phyloP scores from a whole-genome alignment of 2,888 invertebrate genomes.

The Blomia tropicalis region DNA sequence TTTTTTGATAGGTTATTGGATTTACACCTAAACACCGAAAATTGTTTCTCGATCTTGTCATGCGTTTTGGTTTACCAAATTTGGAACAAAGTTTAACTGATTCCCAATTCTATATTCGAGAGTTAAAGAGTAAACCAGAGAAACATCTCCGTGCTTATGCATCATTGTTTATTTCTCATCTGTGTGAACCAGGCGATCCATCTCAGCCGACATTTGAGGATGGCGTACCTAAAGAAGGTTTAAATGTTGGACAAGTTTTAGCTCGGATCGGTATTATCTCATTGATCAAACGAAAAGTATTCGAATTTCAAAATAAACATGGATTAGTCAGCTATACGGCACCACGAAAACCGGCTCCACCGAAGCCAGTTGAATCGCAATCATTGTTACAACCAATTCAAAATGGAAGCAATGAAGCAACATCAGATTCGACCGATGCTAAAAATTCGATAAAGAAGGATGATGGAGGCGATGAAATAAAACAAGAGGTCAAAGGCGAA shows the following conservation, averaged over 20 bases:
- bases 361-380: constrained; percentile 26
- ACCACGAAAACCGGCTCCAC: constrained; percentile 28
- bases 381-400: background rate
- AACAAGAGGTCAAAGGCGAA: background rate
- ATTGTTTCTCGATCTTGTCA: constrained; percentile 96
- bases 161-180: constrained; percentile 93
- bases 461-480: constrained; percentile 32
- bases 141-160: constrained; percentile 97
- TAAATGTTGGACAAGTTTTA: constrained; percentile 88
- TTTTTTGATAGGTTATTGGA: constrained; percentile 56
- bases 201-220: constrained; percentile 84
- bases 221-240: constrained; percentile 90
- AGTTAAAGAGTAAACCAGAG: constrained; percentile 90
- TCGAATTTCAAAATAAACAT: constrained; percentile 95
- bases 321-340: constrained; percentile 90
- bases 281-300: constrained; percentile 89
- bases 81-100: constrained; percentile 98
- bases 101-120: constrained; percentile 97
- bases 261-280: constrained; percentile 98
- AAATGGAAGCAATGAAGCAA: background rate
- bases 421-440: constrained; percentile 3
- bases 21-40: constrained; percentile 96
- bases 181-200: constrained; percentile 97
- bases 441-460: constrained; percentile 27
- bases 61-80: constrained; percentile 99